Evolutionary conservation across 2,113 vertebrate genomes (phyloP).

Genomic region (Tragelaphus imberbis): DNA sequence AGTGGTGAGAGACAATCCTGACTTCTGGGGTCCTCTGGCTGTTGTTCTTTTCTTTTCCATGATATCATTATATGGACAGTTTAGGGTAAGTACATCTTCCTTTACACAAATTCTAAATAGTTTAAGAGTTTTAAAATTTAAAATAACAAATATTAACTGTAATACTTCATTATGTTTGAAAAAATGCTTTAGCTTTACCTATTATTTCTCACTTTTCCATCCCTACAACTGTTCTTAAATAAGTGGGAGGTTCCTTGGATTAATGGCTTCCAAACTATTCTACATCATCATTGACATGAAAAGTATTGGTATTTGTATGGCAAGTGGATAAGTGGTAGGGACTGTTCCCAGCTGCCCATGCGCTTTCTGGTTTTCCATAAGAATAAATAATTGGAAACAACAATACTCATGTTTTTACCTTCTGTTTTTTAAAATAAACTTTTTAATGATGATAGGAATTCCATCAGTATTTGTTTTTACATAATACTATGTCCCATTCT

Average conservation of each 20-base stretch:
- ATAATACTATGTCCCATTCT: background rate
- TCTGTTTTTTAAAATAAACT: background rate
- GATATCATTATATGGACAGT: constrained; percentile 98
- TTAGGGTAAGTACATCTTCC: constrained; percentile 87
- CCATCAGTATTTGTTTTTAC: constrained; percentile 9
- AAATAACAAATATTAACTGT: background rate
- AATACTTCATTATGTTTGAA: background rate
- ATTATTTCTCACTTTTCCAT: constrained; percentile 8
- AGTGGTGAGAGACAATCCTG: constrained; percentile 98
- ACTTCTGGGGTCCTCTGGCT: constrained; percentile 98
- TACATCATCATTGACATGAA: background rate
- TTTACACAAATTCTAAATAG: constrained; percentile 4
- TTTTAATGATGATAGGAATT: background rate
- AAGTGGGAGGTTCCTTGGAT: background rate
- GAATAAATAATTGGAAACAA: background rate
- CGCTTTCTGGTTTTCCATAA: background rate
- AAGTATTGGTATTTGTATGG: background rate
- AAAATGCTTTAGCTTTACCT: background rate
- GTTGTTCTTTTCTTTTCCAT: constrained; percentile 98
- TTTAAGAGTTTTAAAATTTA: constrained; percentile 6
- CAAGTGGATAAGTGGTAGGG: background rate
- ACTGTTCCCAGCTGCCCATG: background rate
- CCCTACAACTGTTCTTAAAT: background rate
- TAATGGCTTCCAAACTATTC: background rate
- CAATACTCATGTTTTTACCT: background rate